phyloP scores from a whole-genome alignment of 2,113 vertebrate species.

The Rynchops niger region DNA sequence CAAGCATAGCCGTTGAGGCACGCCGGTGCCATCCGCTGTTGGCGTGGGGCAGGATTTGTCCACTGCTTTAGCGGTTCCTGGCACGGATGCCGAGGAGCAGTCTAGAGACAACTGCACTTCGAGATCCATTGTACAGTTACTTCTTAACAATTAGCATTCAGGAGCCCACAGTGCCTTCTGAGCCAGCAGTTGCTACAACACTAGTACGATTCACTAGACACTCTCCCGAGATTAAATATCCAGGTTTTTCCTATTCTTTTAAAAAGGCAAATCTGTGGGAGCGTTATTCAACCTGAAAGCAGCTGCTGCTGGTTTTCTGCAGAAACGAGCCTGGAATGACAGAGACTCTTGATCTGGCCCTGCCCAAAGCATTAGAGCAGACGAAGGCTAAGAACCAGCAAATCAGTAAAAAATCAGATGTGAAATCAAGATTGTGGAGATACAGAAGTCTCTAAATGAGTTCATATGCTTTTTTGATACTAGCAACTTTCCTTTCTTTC shows the following conservation, averaged over 20 bases:
- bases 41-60: background rate
- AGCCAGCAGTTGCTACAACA: background rate
- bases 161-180: background rate
- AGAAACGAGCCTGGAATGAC: background rate
- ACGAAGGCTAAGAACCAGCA: background rate
- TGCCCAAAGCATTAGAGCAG: background rate
- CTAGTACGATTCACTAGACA: background rate
- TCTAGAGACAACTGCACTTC: background rate
- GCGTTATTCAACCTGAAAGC: background rate
- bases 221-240: background rate
- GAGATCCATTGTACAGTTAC: background rate
- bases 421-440: background rate
- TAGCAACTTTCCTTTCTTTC: background rate
- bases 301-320: background rate
- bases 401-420: background rate
- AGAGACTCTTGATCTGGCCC: background rate
- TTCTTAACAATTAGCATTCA: background rate
- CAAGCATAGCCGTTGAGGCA: background rate
- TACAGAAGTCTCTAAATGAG: background rate
- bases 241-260: background rate
- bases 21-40: background rate
- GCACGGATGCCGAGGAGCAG: background rate
- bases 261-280: background rate
- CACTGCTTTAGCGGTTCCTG: background rate
- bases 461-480: background rate